Percentiles rank a stretch among this genome's conserved stretches.
These are phyloP conservation scores for Luffia ferchaultella DNA, from an alignment of 2,888 invertebrate genomes.

Conservation along the genomic window DNA sequence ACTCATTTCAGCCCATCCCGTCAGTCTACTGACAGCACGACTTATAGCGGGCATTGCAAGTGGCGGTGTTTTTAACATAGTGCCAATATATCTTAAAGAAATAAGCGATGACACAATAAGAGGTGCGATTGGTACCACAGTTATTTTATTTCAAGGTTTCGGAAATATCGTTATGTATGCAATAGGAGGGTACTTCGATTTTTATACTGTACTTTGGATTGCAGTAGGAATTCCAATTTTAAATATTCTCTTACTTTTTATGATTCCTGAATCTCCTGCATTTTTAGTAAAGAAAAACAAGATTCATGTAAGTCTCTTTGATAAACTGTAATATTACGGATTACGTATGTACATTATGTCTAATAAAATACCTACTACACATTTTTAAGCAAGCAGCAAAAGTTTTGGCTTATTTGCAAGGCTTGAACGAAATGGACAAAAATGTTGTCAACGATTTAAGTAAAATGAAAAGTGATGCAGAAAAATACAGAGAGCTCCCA, in stretches of 20 bases:
- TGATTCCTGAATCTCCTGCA: background rate
- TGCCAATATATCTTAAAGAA: conserved; percentile 13
- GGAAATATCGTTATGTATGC: background rate
- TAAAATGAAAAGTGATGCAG: conserved; percentile 30
- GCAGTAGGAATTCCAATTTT: background rate
- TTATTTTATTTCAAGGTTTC: conserved; percentile 7
- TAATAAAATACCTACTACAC: too few relatives aligned
- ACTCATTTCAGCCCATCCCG: conserved; percentile 11
- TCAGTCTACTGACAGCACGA: conserved; percentile 8
- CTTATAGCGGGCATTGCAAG: conserved; percentile 8
- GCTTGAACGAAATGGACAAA: conserved; percentile 28
- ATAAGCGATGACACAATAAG: conserved; percentile 13
- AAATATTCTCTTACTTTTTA: background rate
- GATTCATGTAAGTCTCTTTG: background rate
- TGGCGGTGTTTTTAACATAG: conserved; percentile 10
- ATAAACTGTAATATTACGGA: too few relatives aligned
- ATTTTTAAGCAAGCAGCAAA: conserved; percentile 35
- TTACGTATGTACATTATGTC: too few relatives aligned
- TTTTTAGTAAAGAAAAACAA: background rate
- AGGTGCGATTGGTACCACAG: conserved; percentile 10
- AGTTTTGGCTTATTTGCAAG: conserved; percentile 33
- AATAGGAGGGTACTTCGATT: background rate
- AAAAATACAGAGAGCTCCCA: conserved; percentile 27
- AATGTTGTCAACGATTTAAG: conserved; percentile 30
- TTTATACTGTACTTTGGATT: background rate